Conservation (phyloP, 2,888 invertebrate species). For the Aromia moschata region DNA sequence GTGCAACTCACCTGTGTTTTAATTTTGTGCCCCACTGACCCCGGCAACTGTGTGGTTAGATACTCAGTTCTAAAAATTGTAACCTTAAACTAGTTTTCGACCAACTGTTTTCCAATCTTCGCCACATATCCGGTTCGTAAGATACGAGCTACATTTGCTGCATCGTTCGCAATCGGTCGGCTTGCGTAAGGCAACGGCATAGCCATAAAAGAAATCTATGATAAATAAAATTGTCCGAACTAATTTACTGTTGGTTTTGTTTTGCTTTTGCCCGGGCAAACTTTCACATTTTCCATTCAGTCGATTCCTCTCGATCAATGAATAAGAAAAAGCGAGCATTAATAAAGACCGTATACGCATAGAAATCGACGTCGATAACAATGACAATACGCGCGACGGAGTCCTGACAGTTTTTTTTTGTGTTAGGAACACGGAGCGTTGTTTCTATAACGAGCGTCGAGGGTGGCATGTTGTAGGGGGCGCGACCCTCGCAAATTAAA, state of each 20-base stretch:
- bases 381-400: slow-evolving; percentile 40
- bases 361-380: slow-evolving; percentile 30
- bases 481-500: slow-evolving; percentile 63
- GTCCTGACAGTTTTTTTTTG: slow-evolving; percentile 51
- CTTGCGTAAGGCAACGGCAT: too few relatives aligned
- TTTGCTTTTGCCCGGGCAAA: slow-evolving; percentile 3
- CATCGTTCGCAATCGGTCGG: too few relatives aligned
- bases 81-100: too few relatives aligned
- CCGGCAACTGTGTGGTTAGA: too few relatives aligned
- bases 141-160: too few relatives aligned
- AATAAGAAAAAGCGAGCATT: slow-evolving; percentile 4
- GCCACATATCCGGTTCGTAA: too few relatives aligned
- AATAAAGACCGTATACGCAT: slow-evolving; percentile 4
- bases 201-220: too few relatives aligned
- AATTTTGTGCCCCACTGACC: too few relatives aligned
- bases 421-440: slow-evolving; percentile 47
- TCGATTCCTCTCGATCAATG: slow-evolving; percentile 11
- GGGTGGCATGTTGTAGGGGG: slow-evolving; percentile 61
- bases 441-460: slow-evolving; percentile 61
- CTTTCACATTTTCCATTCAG: slow-evolving; percentile 13
- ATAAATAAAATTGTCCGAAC: slow-evolving; percentile 7
- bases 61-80: too few relatives aligned
- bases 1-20: too few relatives aligned
- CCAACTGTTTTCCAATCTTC: too few relatives aligned
- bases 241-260: slow-evolving; percentile 13